Evolutionary conservation across 2,797 vertebrate genomes (phyloP), one percentile per base, ranked within the genome.

Genomic region (Enteromius anoplus): DNA sequence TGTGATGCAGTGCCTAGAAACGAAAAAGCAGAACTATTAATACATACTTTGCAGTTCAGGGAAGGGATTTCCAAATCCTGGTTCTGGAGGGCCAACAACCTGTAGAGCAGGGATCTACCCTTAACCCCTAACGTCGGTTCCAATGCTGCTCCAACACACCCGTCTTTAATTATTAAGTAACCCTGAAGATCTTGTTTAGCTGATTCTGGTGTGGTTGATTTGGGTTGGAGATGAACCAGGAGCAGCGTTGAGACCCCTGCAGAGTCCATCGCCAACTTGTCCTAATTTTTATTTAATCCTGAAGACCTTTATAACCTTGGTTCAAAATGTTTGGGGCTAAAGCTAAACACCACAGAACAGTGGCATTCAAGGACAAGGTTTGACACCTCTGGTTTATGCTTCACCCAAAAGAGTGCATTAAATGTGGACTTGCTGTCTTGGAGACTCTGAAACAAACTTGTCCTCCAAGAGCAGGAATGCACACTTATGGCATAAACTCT

Each of bases 1-100:
- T 2, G 96, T 95, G 84, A 99, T 89, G 40, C 97, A 99, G 91
- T 99, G 97, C 78, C 97, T 99, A 70, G 8, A 81, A 15, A 40
- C 3, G 2, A 62, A 47, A 78, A 19, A 62, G 11, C 2, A 9
- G 8, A 17, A 32, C 51, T 5, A 65, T 55, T 14, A 32, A 32
- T 64, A 81, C 19, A 47, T 7, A 55, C 10, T 70, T 26, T n/a
- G 29, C 1, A n/a, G 11, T 23, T 70, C 3, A 60, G 15, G 4
- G n/a, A 49, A 73, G 29, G 11, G 29, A 42, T 64, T 45, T 77
- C 40, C 58, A 47, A 32, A 75, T 15, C 11, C 6, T 58, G 21
- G 34, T 40, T 42, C n/a, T 62, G 55, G 75, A 45, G 12, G 34
- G 2, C 37, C 10, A 34, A 53, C 47, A 53, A 21, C 19, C 17